Evolutionary conservation across 2,888 invertebrate species (phyloP).

Genomic region (Leptinotarsa tumamoca): DNA sequence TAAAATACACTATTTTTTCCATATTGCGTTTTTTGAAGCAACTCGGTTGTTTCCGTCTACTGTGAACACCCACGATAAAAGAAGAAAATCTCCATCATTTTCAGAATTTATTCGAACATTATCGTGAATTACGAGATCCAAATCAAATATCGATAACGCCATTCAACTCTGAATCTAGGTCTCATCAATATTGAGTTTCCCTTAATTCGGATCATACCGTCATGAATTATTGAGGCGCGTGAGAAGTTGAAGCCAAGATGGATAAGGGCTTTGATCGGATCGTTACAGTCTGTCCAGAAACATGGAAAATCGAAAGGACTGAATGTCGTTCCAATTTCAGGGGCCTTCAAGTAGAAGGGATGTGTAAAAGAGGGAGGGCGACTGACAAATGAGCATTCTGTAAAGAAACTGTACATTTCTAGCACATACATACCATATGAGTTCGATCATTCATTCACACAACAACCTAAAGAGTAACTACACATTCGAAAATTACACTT

Average conservation of each 20-base stretch:
- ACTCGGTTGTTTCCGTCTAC: too few relatives aligned
- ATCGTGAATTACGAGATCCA: not conserved
- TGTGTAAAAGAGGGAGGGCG: not conserved
- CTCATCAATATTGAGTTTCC: not conserved
- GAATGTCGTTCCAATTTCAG: not conserved
- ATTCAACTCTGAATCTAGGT: not conserved
- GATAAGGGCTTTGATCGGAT: constrained; percentile 1
- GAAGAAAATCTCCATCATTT: too few relatives aligned
- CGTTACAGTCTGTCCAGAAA: constrained; percentile 7
- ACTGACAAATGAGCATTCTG: not conserved
- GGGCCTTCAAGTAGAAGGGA: not conserved
- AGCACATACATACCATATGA: not conserved
- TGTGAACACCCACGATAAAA: too few relatives aligned
- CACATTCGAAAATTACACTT: too few relatives aligned
- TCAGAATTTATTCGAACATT: not conserved
- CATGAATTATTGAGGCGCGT: constrained; percentile 1
- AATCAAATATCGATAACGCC: not conserved
- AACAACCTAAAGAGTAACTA: too few relatives aligned
- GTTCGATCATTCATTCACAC: not conserved
- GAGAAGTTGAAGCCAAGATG: constrained; percentile 8
- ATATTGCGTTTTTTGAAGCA: too few relatives aligned
- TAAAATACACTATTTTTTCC: too few relatives aligned
- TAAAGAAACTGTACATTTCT: not conserved
- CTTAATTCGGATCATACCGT: not conserved
- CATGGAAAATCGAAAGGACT: not conserved